A percentile compares a stretch with the other conserved stretches of the same genome.
Conservation (phyloP, 2,888 invertebrate species). For the Cheilosia soror region DNA sequence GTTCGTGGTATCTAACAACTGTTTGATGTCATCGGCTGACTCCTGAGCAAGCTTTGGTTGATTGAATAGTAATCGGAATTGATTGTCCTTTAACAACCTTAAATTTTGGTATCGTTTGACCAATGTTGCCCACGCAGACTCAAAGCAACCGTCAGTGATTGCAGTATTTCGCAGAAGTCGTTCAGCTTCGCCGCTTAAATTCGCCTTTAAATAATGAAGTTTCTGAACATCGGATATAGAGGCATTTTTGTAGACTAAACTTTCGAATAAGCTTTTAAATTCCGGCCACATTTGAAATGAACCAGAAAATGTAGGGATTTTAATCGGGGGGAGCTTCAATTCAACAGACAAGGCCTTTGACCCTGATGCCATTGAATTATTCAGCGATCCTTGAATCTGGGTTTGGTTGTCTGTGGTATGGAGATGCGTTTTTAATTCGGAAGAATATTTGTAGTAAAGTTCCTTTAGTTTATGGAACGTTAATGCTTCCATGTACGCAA, state of each 20-base stretch:
- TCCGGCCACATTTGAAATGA: background rate
- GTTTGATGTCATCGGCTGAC: too few species aligned
- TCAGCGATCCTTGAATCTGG: background rate
- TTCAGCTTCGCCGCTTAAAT: background rate
- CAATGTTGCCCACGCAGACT: background rate
- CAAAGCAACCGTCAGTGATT: background rate
- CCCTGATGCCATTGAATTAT: background rate
- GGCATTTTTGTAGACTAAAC: background rate
- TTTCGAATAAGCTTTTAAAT: constrained; percentile 3
- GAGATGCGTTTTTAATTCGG: too few species aligned
- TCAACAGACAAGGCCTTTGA: background rate
- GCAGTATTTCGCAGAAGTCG: background rate
- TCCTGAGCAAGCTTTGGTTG: background rate
- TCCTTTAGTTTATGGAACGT: constrained; percentile 9
- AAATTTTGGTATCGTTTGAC: background rate
- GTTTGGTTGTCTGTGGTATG: background rate
- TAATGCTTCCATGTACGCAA: background rate
- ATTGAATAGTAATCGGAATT: background rate
- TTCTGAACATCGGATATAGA: background rate
- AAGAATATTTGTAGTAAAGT: background rate
- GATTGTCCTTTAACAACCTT: background rate
- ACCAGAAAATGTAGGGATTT: background rate
- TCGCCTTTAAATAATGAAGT: background rate
- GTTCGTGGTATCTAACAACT: too few species aligned
- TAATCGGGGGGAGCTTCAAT: background rate